A percentile compares a stretch with the other conserved stretches of the same genome.
These are phyloP conservation scores for Drosophila busckii DNA, from an alignment of 1,140 invertebrate genomes.

Conservation along the genomic window DNA sequence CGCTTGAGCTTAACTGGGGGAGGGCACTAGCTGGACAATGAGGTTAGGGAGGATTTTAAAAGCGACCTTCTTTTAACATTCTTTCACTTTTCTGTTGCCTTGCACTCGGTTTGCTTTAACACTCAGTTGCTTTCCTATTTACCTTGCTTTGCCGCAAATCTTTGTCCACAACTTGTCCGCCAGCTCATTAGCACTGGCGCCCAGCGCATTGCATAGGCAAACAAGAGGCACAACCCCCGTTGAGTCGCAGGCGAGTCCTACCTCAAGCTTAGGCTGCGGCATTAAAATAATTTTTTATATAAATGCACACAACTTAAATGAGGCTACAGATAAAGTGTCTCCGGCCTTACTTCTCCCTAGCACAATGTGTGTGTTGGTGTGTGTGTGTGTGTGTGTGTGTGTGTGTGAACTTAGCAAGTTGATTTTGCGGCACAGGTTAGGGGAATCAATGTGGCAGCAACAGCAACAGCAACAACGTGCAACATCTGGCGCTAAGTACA, in stretches of 20 bases:
- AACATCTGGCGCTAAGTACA: conserved; percentile 76
- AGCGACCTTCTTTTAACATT: background rate
- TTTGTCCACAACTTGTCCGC: conserved; percentile 12
- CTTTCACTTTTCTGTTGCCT: background rate
- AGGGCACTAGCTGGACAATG: conserved; percentile 11
- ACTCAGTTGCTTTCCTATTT: background rate
- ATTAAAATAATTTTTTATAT: conserved; percentile 68
- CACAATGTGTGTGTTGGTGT: conserved; percentile 4
- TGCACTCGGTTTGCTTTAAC: background rate
- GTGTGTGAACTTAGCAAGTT: conserved; percentile 72
- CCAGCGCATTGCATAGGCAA: no score
- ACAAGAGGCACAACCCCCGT: no score
- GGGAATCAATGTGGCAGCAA: conserved; percentile 1
- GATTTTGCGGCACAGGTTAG: conserved; percentile 61
- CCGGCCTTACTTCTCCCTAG: background rate
- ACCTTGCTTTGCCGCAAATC: conserved; percentile 3
- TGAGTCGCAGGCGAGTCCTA: conserved; percentile 19
- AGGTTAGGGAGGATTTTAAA: conserved; percentile 11
- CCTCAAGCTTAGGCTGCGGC: conserved; percentile 33
- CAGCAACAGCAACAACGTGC: conserved; percentile 44
- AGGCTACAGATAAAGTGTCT: conserved; percentile 25
- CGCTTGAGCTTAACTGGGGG: background rate
- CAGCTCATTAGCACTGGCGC: conserved; percentile 48
- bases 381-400: conserved; percentile 35
- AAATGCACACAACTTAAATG: conserved; percentile 55